Percentiles rank a stretch among this genome's conserved stretches.
Conservation (phyloP, 2,113 vertebrate species). For the Larimichthys polyactis region DNA sequence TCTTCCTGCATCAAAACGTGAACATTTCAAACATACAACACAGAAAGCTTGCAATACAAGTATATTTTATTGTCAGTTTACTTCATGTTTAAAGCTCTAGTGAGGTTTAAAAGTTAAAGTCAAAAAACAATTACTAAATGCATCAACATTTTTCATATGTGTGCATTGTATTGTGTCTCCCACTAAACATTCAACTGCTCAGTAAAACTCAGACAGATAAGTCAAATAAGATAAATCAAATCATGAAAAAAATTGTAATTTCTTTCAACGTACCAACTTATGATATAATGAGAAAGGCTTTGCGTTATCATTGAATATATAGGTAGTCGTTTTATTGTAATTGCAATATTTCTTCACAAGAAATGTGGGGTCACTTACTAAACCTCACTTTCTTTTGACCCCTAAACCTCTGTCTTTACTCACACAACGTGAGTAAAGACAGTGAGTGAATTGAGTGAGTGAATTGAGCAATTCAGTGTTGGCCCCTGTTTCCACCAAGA, state of each 20-base stretch:
- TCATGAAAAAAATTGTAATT: not conserved
- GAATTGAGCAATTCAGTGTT: not conserved
- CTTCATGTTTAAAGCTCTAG: not conserved
- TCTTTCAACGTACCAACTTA: not conserved
- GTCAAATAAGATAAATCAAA: not conserved
- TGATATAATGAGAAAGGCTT: not conserved
- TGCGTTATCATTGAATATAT: not conserved
- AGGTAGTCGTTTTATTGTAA: not conserved
- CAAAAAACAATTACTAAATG: not conserved
- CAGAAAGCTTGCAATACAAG: not conserved
- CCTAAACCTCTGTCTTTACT: not conserved
- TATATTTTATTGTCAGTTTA: not conserved
- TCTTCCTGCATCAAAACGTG: slow-evolving; percentile 16
- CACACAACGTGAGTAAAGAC: too few species aligned
- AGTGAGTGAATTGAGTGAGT: too few species aligned
- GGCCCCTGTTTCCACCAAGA: not conserved
- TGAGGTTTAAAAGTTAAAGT: not conserved
- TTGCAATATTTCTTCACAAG: not conserved
- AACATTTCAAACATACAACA: slow-evolving; percentile 1
- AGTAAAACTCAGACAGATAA: not conserved
- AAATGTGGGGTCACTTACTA: not conserved
- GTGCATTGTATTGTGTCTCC: not conserved
- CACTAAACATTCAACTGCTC: not conserved
- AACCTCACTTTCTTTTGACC: not conserved
- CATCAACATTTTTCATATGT: not conserved